Evolutionary conservation across 2,888 invertebrate species (phyloP).

Genomic region (Drosophila flavopinicola): DNA sequence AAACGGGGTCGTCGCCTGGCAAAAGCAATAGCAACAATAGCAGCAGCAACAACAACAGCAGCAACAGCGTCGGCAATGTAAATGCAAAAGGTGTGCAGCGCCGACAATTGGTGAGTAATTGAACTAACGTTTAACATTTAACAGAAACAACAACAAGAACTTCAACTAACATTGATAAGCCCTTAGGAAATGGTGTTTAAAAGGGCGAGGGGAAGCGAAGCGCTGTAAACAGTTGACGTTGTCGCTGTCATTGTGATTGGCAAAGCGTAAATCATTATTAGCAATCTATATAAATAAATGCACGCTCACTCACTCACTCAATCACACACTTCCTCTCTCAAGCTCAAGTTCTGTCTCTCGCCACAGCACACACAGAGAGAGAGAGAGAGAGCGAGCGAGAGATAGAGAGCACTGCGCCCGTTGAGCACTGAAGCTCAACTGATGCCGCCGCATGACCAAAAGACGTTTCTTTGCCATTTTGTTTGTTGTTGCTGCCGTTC

Average conservation of each 20-base stretch:
- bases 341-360: constrained; percentile 31
- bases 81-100: constrained; percentile 81
- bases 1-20: constrained; percentile 84
- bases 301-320: constrained; percentile 49
- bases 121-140: constrained; percentile 14
- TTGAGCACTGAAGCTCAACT: constrained; percentile 75
- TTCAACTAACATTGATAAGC: constrained; percentile 43
- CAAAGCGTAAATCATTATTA: constrained; percentile 73
- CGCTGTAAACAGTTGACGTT: constrained; percentile 28
- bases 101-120: constrained; percentile 84
- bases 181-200: constrained; percentile 16
- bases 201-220: not conserved
- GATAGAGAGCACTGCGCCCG: constrained; percentile 48
- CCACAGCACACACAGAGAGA: constrained; percentile 8
- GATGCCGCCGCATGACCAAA: constrained; percentile 74
- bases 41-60: constrained; percentile 44
- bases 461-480: constrained; percentile 76
- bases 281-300: constrained; percentile 74
- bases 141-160: constrained; percentile 8
- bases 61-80: constrained; percentile 49
- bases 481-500: constrained; percentile 63
- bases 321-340: constrained; percentile 11
- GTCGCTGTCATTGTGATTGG: constrained; percentile 49
- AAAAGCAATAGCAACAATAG: constrained; percentile 73
- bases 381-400: constrained; percentile 4